phyloP scores from a whole-genome alignment of 2,797 vertebrate species.

The Galaxias olidus region DNA sequence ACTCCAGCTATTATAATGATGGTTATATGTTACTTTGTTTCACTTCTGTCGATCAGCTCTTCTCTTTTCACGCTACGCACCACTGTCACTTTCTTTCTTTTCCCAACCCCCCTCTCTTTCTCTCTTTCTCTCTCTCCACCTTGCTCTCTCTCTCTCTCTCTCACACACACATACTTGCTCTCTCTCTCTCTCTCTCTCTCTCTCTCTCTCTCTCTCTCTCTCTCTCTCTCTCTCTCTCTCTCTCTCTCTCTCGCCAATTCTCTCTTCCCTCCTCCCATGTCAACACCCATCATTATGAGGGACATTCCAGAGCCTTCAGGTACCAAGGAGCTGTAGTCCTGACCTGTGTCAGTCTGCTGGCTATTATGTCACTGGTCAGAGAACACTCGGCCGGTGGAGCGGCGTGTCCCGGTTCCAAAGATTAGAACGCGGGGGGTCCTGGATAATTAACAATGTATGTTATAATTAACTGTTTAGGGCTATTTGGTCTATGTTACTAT shows the following conservation, averaged over 20 bases:
- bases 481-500: too few relatives aligned
- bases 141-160: not conserved
- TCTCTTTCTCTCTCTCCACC: not conserved
- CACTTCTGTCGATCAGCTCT: too few relatives aligned
- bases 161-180: too few relatives aligned
- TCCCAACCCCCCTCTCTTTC: not conserved
- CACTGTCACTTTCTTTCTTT: not conserved
- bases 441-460: too few relatives aligned
- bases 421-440: not conserved
- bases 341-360: conserved; percentile 29
- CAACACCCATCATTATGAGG: conserved; percentile 46
- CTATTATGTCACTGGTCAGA: conserved; percentile 16
- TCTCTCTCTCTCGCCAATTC: conserved; percentile 8
- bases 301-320: conserved; percentile 41
- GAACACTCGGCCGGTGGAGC: conserved; percentile 36
- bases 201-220: not conserved
- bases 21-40: too few relatives aligned
- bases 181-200: not conserved
- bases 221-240: conserved; percentile 3
- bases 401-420: conserved; percentile 32
- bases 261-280: conserved; percentile 11
- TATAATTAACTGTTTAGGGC: too few relatives aligned
- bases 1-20: too few relatives aligned
- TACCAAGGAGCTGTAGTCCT: conserved; percentile 7
- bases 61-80: not conserved